Base-by-base conservation (phyloP, 2,888 invertebrate species). In the Loripinus fragilis region DNA sequence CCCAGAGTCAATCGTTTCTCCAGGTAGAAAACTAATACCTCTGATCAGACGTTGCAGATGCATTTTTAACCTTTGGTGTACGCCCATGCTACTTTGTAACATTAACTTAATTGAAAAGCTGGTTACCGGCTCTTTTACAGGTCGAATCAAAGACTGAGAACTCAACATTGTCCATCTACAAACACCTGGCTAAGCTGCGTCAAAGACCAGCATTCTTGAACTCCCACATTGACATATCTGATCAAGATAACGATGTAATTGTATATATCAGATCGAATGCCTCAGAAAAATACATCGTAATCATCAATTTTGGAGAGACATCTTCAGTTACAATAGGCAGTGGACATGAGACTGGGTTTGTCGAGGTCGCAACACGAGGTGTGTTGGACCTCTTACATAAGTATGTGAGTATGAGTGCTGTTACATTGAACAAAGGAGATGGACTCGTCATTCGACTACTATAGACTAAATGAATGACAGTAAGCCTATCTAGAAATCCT, bases 241-340 rank as follows among this genome's bases (percentile, higher is more conserved):
- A 15, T 7, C 8, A 38, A 12, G 41, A 25, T n/a, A 17, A n/a
- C 1, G 20, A 66, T 35, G 20, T 66, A 15, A 38, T 66, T 15
- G 25, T n/a, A 3, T 66, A 66, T n/a, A 66, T 28, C 20, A 15
- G 66, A 12, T 42, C 41, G 2, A 35, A 66, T 42, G 66, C 41
- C 1, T 41, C 42, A 10, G 12, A 38, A 17, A 38, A 10, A 20
- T 66, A 41, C 23, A n/a, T 23, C 2, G 41, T 66, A 15, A 23
- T 66, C 41, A 66, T 66, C 25, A 66, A 66, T 35, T 42, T 66
- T 33, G 60, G 60, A 17, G 33, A 60, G 2, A 30, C 30, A 3
- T 28, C 60, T 8, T 33, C 33, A 2, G 15, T 60, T 60, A 12
- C 30, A 1, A 60, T 33, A 20, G 33, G 20, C 20, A 15, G 1